Conservation (phyloP, 2,113 vertebrate species). For the Cynocephalus volans region DNA sequence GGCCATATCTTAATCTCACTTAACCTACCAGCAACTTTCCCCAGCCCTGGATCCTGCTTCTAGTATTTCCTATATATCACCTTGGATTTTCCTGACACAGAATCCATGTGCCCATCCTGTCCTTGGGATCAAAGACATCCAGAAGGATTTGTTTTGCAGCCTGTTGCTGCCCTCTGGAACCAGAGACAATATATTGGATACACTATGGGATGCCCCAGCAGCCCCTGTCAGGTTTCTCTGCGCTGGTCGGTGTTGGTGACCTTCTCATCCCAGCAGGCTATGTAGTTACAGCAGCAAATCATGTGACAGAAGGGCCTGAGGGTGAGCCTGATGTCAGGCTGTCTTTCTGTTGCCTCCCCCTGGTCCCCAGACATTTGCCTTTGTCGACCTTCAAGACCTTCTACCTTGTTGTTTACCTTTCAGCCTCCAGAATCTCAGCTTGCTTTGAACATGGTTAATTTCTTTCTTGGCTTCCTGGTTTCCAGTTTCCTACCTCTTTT, state of each 20-base stretch:
- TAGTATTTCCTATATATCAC: not conserved
- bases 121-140: not conserved
- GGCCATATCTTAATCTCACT: constrained; percentile 25
- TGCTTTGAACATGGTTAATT: not conserved
- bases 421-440: not conserved
- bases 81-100: not conserved
- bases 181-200: not conserved
- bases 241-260: not conserved
- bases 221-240: not conserved
- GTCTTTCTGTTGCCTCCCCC: not conserved
- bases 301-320: not conserved
- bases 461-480: constrained; percentile 42
- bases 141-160: not conserved
- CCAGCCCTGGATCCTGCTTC: not conserved
- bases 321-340: not conserved
- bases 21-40: constrained; percentile 17
- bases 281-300: not conserved
- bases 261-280: not conserved
- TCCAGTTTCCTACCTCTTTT: not conserved
- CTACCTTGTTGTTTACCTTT: not conserved
- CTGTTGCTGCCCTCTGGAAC: not conserved
- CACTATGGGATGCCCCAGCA: not conserved
- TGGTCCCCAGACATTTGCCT: not conserved
- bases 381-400: not conserved
- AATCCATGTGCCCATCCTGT: not conserved